Conservation (phyloP, 1,140 invertebrate species). For the Drosophila guanche region DNA sequence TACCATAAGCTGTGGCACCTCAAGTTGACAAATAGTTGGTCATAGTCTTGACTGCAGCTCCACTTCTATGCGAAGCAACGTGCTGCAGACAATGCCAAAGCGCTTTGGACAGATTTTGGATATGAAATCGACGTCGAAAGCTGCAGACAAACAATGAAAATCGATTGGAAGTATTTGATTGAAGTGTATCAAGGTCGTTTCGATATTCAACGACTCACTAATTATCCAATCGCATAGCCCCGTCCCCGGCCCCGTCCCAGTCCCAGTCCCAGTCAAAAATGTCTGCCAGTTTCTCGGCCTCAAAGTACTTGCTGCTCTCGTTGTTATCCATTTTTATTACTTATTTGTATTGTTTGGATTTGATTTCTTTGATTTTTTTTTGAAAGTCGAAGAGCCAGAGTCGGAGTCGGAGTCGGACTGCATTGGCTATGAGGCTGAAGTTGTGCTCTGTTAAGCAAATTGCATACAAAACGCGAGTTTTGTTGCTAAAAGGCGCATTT, state of each 20-base stretch:
- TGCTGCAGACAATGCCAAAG: constrained; percentile 60
- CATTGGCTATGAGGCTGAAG: constrained; percentile 21
- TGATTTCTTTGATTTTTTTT: constrained; percentile 29
- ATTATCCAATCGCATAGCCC: constrained; percentile 37
- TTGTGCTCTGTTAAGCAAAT: constrained; percentile 81
- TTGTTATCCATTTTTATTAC: constrained; percentile 61
- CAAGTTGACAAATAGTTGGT: constrained; percentile 34
- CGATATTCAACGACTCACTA: constrained; percentile 58
- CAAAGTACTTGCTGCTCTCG: constrained; percentile 65
- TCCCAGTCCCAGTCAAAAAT: constrained; percentile 49
- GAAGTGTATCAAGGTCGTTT: constrained; percentile 76
- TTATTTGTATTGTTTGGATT: constrained; percentile 36
- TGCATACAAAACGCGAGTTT: constrained; percentile 81
- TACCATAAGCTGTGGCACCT: constrained; percentile 24
- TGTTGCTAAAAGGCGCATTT: constrained; percentile 75
- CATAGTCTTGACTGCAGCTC: constrained; percentile 37
- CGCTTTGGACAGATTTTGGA: constrained; percentile 45
- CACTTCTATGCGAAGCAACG: constrained; percentile 31
- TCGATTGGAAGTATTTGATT: constrained; percentile 76
- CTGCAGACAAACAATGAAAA: constrained; percentile 60
- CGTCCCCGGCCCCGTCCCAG: no score
- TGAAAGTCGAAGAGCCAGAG: constrained; percentile 45
- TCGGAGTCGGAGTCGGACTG: neutral
- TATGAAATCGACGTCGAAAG: constrained; percentile 45
- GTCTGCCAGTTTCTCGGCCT: constrained; percentile 52